Evolutionary conservation across 2,797 vertebrate species (phyloP), one percentile per base, ranked within the genome.

Genomic region (Gallirallus australis): DNA sequence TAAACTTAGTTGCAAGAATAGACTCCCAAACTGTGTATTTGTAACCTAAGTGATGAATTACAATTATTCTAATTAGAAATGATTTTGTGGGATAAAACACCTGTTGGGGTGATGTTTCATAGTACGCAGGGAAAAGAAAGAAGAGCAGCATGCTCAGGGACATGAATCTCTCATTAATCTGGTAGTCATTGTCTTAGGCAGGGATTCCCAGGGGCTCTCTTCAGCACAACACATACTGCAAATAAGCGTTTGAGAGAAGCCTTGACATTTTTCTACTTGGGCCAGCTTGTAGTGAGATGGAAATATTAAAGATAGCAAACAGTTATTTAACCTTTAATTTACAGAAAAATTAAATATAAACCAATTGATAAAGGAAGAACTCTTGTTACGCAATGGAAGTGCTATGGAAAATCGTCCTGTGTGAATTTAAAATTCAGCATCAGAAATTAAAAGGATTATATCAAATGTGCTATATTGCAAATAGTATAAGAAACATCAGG

Each of bases 291-390:
- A 79, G 47, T 64, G 37, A 89, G 61, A 50, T 35, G 23, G 47
- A 81, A 86, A 27, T 48, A 83, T 92, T 91, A 80, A 94, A 86
- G 64, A 90, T 70, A 28, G 71, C 28, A 76, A 89, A 60, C 7
- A 33, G 27, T 68, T 68, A 37, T 63, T 92, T 86, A 72, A 89
- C 75, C 63, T 87, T 91, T 71, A 30, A 30, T 83, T 80, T 64
- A 48, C 54, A 69, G 25, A 45, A 82, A 87, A 92, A 39, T 48
- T 28, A 76, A 87, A 83, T 48, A 69, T 24, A 65, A 90, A 87
- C 9, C 21, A 52, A 23, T 18, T 76, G 50, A 66, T 39, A 91
- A 84, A 75, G 37, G 25, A 68, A 78, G 82, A 37, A 6, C 3
- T 15, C 37, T 68, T 52, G 42, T 73, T 85, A 59, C 21, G 4